Conservation (phyloP, 1,140 invertebrate species). For the Linepithema humile region DNA sequence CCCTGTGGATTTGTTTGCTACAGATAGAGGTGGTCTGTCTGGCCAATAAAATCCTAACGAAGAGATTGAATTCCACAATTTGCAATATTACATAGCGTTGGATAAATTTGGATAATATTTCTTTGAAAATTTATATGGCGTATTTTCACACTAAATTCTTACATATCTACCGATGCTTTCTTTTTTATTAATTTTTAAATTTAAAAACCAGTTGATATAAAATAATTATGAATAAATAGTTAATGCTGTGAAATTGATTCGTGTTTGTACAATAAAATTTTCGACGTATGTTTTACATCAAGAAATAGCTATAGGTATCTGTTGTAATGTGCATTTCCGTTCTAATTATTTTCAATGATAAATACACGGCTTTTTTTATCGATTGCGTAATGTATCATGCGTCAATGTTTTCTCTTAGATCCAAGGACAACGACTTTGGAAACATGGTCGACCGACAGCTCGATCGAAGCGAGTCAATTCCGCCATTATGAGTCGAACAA, state of each 20-base stretch:
- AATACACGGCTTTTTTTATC: not conserved
- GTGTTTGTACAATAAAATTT: too few species aligned
- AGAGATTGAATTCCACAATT: constrained; percentile 9
- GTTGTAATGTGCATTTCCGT: not conserved
- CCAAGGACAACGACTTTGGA: constrained; percentile 59
- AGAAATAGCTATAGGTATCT: constrained; percentile 6
- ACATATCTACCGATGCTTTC: not conserved
- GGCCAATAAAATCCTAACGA: constrained; percentile 56
- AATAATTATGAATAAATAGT: not conserved
- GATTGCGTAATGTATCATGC: constrained; percentile 57
- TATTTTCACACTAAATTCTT: not conserved
- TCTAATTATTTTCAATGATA: constrained; percentile 11
- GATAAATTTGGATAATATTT: not conserved
- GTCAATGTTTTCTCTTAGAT: constrained; percentile 52
- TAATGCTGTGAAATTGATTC: not conserved
- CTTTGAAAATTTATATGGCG: not conserved
- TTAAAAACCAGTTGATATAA: not conserved
- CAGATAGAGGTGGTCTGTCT: constrained; percentile 11
- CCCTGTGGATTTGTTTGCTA: constrained; percentile 49
- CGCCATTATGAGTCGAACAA: constrained; percentile 55
- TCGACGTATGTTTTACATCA: not conserved
- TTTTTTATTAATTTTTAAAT: not conserved
- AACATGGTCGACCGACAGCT: constrained; percentile 14
- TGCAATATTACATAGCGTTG: not conserved
- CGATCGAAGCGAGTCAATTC: constrained; percentile 62